Evolutionary conservation across 1,140 invertebrate species (phyloP).

Genomic region (Cydia splendana): DNA sequence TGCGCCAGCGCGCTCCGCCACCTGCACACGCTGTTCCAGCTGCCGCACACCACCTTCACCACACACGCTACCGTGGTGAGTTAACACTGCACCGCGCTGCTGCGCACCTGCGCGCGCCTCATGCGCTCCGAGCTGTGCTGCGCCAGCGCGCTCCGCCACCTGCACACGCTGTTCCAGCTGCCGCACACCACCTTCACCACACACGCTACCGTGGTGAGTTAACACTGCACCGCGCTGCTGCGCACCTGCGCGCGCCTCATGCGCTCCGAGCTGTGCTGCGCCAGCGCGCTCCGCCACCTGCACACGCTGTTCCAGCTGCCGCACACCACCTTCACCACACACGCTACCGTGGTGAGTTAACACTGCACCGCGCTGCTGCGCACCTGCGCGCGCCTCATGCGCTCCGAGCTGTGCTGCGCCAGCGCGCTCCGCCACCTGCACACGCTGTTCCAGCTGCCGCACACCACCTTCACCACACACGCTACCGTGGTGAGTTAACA

Average conservation of each 20-base stretch:
- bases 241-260: constrained; percentile 93
- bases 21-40: constrained; percentile 85
- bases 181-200: constrained; percentile 86
- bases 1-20: constrained; percentile 84
- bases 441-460: constrained; percentile 88
- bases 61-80: constrained; percentile 82
- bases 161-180: constrained; percentile 87
- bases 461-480: constrained; percentile 85
- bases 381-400: constrained; percentile 92
- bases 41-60: constrained; percentile 86
- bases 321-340: constrained; percentile 84
- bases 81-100: constrained; percentile 86
- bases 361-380: constrained; percentile 92
- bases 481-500: constrained; percentile 74
- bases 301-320: constrained; percentile 88
- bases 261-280: constrained; percentile 91
- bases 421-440: constrained; percentile 83
- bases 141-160: constrained; percentile 83
- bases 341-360: constrained; percentile 79
- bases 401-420: constrained; percentile 90
- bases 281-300: constrained; percentile 83
- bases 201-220: constrained; percentile 81
- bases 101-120: constrained; percentile 92
- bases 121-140: constrained; percentile 93
- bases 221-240: constrained; percentile 89